A percentile compares a stretch with the other conserved stretches of the same genome.
Conservation (phyloP, 2,113 vertebrate genomes). For the Tenrec ecaudatus region DNA sequence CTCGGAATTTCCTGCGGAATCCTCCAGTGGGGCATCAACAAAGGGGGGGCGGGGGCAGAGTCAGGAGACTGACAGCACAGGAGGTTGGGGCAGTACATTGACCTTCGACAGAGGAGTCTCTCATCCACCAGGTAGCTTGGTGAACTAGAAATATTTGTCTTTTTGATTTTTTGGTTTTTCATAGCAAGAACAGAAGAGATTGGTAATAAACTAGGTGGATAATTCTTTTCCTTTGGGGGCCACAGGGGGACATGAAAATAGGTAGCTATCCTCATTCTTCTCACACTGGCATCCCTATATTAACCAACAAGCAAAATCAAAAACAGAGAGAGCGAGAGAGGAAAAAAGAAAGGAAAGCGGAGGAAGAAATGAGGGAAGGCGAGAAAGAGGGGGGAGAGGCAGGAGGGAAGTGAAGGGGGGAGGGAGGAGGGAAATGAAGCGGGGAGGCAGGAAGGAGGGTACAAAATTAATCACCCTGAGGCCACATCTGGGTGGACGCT, state of each 20-base stretch:
- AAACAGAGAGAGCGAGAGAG: too few species aligned
- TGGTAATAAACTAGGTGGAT: constrained; percentile 58
- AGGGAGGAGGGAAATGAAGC: neutral
- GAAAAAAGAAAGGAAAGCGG: neutral
- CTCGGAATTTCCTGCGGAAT: constrained; percentile 81
- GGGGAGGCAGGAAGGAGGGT: neutral
- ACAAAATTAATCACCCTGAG: too few species aligned
- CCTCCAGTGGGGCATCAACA: constrained; percentile 74
- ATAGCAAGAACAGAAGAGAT: constrained; percentile 74
- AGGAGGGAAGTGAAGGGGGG: neutral
- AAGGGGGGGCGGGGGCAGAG: constrained; percentile 56
- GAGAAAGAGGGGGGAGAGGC: neutral
- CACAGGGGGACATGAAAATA: constrained; percentile 53
- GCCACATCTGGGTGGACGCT: neutral
- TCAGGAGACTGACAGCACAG: constrained; percentile 60
- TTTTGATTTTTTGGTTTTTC: neutral
- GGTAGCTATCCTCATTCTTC: neutral
- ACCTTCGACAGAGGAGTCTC: constrained; percentile 69
- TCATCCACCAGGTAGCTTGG: constrained; percentile 67
- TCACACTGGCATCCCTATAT: neutral
- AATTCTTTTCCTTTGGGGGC: constrained; percentile 31
- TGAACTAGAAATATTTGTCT: constrained; percentile 77
- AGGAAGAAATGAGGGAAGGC: neutral
- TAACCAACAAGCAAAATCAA: neutral
- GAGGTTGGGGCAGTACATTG: constrained; percentile 14